Percentiles rank a stretch among this genome's conserved stretches.
These are phyloP conservation scores for Fratercula arctica DNA, from an alignment of 2,797 vertebrate species.

Conservation along the genomic window DNA sequence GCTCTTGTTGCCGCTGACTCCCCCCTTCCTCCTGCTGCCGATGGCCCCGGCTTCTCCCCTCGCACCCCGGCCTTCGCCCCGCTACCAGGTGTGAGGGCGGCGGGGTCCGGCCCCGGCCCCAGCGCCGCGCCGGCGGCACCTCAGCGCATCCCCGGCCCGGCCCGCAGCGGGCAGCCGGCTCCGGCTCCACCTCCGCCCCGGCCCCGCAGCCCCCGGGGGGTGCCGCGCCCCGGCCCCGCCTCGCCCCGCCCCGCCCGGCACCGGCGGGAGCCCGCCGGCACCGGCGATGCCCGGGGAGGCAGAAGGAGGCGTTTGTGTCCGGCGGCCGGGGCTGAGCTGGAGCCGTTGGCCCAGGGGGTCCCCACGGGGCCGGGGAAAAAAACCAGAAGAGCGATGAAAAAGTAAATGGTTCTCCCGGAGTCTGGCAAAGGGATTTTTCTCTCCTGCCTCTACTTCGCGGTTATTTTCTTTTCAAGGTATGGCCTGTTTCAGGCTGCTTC, in stretches of 20 bases:
- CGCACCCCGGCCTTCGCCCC: background rate
- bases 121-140: background rate
- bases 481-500: background rate
- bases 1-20: background rate
- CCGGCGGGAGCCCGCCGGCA: background rate
- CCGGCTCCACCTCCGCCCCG: conserved; percentile 35
- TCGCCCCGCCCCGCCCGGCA: background rate
- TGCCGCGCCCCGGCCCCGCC: background rate
- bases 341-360: background rate
- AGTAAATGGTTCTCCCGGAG: background rate
- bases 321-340: background rate
- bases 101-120: background rate
- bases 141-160: background rate
- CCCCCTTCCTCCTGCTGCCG: background rate
- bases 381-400: background rate
- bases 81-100: conserved; percentile 21
- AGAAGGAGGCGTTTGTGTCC: background rate
- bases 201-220: background rate
- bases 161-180: background rate
- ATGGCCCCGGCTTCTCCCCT: background rate
- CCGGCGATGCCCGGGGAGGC: background rate
- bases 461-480: background rate
- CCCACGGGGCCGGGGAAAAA: background rate
- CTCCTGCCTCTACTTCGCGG: background rate
- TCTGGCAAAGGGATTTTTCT: background rate